phyloP scores from a whole-genome alignment of 2,797 vertebrate species.

The Coracias cyanogaster region DNA sequence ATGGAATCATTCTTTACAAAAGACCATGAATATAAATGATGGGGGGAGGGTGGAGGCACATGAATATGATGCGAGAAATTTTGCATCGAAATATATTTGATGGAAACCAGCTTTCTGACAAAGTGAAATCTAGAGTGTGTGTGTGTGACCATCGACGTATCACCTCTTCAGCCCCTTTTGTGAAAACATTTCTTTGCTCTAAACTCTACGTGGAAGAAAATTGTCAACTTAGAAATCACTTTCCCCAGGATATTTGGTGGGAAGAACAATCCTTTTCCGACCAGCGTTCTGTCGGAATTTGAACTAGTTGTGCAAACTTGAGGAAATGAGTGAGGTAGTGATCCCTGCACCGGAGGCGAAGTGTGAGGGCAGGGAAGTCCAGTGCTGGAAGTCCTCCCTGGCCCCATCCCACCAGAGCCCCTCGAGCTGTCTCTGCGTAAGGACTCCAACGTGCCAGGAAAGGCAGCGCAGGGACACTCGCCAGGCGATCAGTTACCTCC shows the following conservation, averaged over 20 bases:
- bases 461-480: not conserved
- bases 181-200: not conserved
- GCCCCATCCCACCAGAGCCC: not conserved
- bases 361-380: not conserved
- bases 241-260: not conserved
- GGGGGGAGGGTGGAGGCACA: not conserved
- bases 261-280: not conserved
- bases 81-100: not conserved
- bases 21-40: conserved; percentile 52
- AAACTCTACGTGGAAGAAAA: not conserved
- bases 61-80: conserved; percentile 19
- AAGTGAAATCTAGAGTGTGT: not conserved
- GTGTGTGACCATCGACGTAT: too few species aligned
- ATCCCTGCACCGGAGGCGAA: not conserved
- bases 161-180: not conserved
- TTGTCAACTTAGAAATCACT: not conserved
- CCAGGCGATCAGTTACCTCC: not conserved
- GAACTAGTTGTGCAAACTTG: not conserved
- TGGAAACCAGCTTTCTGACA: not conserved
- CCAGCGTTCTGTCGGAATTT: accelerated
- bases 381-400: not conserved
- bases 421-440: not conserved
- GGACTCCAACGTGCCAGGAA: not conserved
- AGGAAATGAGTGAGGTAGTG: accelerated
- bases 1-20: conserved; percentile 42